A percentile compares a stretch with the other conserved stretches of the same genome.
Conservation (phyloP, 2,797 vertebrate genomes). For the Acrossocheilus wenchowensis region DNA sequence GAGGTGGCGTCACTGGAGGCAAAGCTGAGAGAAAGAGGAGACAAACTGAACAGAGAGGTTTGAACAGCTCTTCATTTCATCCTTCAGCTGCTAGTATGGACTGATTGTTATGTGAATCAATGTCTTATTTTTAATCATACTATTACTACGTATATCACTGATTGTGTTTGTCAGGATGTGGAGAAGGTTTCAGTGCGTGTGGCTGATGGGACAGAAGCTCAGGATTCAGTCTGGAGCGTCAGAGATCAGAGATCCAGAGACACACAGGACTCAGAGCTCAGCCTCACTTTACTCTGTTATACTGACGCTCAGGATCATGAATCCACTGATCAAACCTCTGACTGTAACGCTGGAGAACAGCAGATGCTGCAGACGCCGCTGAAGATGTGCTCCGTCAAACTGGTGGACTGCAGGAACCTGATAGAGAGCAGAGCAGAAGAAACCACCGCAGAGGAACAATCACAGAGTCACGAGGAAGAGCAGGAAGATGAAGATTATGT, state of each 20-base stretch:
- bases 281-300: constrained; percentile 17
- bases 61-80: too few relatives aligned
- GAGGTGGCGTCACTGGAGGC: too few relatives aligned
- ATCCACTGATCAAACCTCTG: constrained; percentile 7
- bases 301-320: constrained; percentile 16
- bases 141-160: too few relatives aligned
- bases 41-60: too few relatives aligned
- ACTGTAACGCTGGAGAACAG: not conserved
- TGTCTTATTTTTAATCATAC: too few relatives aligned
- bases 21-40: too few relatives aligned
- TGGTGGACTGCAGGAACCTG: constrained; percentile 15
- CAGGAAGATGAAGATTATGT: too few relatives aligned
- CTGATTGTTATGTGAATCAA: too few relatives aligned
- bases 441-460: not conserved
- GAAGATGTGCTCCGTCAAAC: not conserved
- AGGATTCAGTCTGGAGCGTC: constrained; percentile 1
- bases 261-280: not conserved
- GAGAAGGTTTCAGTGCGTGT: not conserved
- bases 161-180: too few relatives aligned
- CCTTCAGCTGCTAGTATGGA: too few relatives aligned
- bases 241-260: not conserved
- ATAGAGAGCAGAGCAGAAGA: not conserved
- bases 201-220: not conserved
- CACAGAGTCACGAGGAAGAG: not conserved
- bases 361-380: not conserved